Evolutionary conservation across 2,888 invertebrate genomes (phyloP).

Genomic region (Agonopterix heracliana): DNA sequence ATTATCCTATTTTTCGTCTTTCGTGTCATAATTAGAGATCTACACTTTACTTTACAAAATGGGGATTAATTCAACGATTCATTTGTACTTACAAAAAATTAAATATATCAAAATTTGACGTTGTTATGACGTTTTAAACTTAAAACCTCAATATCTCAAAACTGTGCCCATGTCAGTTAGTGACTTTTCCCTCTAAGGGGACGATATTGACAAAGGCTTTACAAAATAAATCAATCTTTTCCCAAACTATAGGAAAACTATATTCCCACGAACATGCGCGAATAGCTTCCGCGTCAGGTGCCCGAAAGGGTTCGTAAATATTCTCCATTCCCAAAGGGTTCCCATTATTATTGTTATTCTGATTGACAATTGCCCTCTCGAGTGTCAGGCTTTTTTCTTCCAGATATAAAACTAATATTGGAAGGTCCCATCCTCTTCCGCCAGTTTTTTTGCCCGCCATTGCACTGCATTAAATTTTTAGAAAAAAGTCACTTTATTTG

Average conservation of each 20-base stretch:
- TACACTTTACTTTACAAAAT: too few relatives aligned
- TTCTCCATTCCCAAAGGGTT: constrained; percentile 53
- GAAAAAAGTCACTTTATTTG: constrained; percentile 58
- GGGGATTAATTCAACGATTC: too few relatives aligned
- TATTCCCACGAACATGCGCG: constrained; percentile 63
- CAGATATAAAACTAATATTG: constrained; percentile 75
- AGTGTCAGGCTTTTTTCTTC: constrained; percentile 65
- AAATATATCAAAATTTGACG: too few relatives aligned
- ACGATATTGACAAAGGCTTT: too few relatives aligned
- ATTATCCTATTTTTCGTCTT: too few relatives aligned
- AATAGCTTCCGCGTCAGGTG: constrained; percentile 74
- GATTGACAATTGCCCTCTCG: constrained; percentile 66
- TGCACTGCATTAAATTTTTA: constrained; percentile 48
- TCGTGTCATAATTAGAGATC: too few relatives aligned
- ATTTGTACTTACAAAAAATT: too few relatives aligned
- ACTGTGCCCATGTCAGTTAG: too few relatives aligned
- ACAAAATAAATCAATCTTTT: background rate
- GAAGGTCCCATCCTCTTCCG: constrained; percentile 75
- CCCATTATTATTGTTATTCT: constrained; percentile 67
- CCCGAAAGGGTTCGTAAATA: constrained; percentile 62
- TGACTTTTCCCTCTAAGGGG: too few relatives aligned
- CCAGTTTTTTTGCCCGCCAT: constrained; percentile 56
- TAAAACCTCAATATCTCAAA: too few relatives aligned
- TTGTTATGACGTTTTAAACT: too few relatives aligned
- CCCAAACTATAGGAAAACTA: constrained; percentile 5